Percentiles rank a stretch among this genome's conserved stretches.
Conservation (phyloP, 1,140 invertebrate species). For the Drosophila littoralis region DNA sequence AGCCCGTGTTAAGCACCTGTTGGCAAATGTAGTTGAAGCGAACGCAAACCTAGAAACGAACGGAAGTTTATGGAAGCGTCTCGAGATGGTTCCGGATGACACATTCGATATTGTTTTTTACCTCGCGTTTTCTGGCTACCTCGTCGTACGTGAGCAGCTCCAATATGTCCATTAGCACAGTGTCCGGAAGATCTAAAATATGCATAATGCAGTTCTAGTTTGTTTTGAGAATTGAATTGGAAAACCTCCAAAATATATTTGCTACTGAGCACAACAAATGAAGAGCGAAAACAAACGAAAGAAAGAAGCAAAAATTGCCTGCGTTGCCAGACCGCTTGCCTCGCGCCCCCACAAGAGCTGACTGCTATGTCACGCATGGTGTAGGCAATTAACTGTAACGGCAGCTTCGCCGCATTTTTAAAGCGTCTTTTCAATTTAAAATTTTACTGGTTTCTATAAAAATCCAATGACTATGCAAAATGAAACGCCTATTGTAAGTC, state of each 20-base stretch:
- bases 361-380: constrained; percentile 9
- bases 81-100: constrained; percentile 16
- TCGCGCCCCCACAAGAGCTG: background rate
- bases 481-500: constrained; percentile 18
- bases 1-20: constrained; percentile 91
- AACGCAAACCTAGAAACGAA: constrained; percentile 88
- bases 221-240: background rate
- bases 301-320: background rate
- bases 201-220: constrained; percentile 77
- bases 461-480: background rate
- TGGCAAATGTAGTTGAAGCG: constrained; percentile 91
- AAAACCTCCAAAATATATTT: constrained; percentile 17
- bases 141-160: constrained; percentile 92
- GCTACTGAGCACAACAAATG: background rate
- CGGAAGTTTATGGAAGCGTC: constrained; percentile 44
- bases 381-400: constrained; percentile 23
- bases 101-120: constrained; percentile 85
- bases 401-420: background rate
- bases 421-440: background rate
- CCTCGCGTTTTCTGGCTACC: constrained; percentile 91
- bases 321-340: constrained; percentile 3
- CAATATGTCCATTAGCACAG: constrained; percentile 91
- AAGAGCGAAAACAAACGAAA: constrained; percentile 26
- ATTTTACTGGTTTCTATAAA: background rate
- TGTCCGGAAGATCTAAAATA: constrained; percentile 88